Evolutionary conservation across 2,888 invertebrate genomes (phyloP), one percentile per base, ranked within the genome.

Genomic region (Cephus sareptanus): DNA sequence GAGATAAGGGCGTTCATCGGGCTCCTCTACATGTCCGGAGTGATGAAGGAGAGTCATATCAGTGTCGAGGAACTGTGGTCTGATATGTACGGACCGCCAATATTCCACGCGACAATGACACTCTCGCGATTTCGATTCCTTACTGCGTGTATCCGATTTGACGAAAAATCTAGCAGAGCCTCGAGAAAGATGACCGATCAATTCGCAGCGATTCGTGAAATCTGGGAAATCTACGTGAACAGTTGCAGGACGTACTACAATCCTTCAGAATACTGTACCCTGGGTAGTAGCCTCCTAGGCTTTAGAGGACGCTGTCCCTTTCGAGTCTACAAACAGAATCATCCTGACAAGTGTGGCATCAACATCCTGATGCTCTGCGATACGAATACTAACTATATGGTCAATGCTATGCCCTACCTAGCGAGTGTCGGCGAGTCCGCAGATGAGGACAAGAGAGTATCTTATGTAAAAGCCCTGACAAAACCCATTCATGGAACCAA

Each of bases 291-390:
- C 35, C 74, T 80, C 34, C 56, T 82, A 73, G 76, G 79, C 12
- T 83, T 81, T 71, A 68, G 83, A 34, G 82, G 80, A 37, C 79
- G 76, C 37, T 84, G 82, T 75, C 80, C 79, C 12, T 83, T 83
- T 73, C 76, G 80, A 15, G 76, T 81, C 11, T 81, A 83, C 73
- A 84, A 82, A 40, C 78, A 81, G 23, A 69, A 76, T 33, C 78
- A 81, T n/a, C 76, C 79, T 33, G 80, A 81, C 69, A 79, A 82
- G 76, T 81, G 79, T 40, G 81, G 83, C 15, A 82, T 83, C 30
- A 82, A 83, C 75, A 78, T 81, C 34, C 75, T 79, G 33, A 75
- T 82, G 15, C 73, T 81, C n/a, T 78, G 78, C 76, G 82, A 83
- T 76, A 71, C 77, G 23, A 77, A 79, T 31, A 81, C 81, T 13